These are phyloP conservation scores for Trichopoda pennipes DNA, from an alignment of 2,888 invertebrate genomes.

Conservation along the genomic window DNA sequence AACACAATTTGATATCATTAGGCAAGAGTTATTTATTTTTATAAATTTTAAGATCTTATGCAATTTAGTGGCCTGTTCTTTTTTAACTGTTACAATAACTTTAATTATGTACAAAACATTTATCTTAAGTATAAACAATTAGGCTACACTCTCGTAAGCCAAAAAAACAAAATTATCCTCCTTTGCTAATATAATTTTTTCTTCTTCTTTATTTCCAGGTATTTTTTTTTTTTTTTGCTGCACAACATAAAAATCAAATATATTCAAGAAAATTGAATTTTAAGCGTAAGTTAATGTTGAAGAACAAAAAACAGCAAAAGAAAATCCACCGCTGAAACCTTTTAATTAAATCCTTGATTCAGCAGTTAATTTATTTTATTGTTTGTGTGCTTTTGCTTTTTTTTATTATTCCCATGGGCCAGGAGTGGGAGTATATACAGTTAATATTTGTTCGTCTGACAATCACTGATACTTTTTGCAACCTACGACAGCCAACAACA, in stretches of 20 bases:
- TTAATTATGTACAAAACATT: no score
- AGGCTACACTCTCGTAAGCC: no score
- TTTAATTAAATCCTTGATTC: constrained; percentile 65
- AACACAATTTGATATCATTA: no score
- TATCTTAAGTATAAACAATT: no score
- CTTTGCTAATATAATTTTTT: constrained; percentile 36
- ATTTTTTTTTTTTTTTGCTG: constrained; percentile 48
- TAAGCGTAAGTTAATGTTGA: constrained; percentile 30
- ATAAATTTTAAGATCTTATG: no score
- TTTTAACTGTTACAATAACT: no score
- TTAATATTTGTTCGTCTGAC: constrained; percentile 20
- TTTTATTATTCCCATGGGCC: constrained; percentile 32
- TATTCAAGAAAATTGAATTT: constrained; percentile 41
- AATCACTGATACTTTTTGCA: constrained; percentile 38
- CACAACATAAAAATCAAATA: constrained; percentile 33
- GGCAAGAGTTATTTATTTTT: no score
- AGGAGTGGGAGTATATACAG: constrained; percentile 3
- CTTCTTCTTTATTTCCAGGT: constrained; percentile 59
- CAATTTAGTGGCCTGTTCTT: no score
- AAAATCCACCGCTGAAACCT: constrained; percentile 42
- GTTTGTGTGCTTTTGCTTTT: constrained; percentile 18
- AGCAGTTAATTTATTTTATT: constrained; percentile 63
- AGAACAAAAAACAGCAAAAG: constrained; percentile 18
- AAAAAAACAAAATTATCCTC: background rate
- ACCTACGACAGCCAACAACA: constrained; percentile 13